Percentiles rank a stretch among this genome's conserved stretches.
Evolutionary conservation across 92 coral and sea anemone genomes (phyloP).

Genomic region (Zoanthus sociatus): DNA sequence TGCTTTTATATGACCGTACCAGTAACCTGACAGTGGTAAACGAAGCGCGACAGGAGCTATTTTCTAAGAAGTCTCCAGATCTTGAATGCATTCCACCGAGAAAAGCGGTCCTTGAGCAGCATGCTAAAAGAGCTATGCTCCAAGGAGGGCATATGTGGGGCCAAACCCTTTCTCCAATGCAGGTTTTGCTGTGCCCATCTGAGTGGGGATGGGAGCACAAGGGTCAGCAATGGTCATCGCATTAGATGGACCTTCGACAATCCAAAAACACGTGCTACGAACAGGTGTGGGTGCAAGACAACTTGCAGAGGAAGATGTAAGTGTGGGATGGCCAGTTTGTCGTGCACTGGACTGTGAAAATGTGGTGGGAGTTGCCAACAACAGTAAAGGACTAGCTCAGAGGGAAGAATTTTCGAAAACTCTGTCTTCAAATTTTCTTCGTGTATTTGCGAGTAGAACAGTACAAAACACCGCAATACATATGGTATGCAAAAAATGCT

Average conservation of each 20-base stretch:
- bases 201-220: conserved; percentile 41
- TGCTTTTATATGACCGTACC: not conserved
- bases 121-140: not conserved
- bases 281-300: conserved; percentile 30
- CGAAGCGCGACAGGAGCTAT: not conserved
- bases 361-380: not conserved
- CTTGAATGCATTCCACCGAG: not conserved
- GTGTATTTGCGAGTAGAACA: too few relatives aligned
- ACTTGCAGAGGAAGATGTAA: conserved; percentile 10
- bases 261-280: conserved; percentile 41
- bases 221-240: conserved; percentile 6
- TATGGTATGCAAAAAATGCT: too few relatives aligned
- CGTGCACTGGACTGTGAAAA: conserved; percentile 31
- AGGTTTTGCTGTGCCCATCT: not conserved
- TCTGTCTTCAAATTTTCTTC: too few relatives aligned
- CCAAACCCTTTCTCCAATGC: conserved; percentile 17
- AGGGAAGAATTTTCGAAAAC: too few relatives aligned
- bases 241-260: conserved; percentile 27
- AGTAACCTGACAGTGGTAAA: not conserved
- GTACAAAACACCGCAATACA: too few relatives aligned
- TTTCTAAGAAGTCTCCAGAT: not conserved
- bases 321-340: conserved; percentile 24
- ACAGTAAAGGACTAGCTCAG: too few relatives aligned
- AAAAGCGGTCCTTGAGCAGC: not conserved
- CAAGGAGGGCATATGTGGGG: conserved; percentile 36